Percentiles rank a stretch among this genome's conserved stretches.
Evolutionary conservation across 2,888 invertebrate species (phyloP).

Genomic region (Galeruca laticollis): DNA sequence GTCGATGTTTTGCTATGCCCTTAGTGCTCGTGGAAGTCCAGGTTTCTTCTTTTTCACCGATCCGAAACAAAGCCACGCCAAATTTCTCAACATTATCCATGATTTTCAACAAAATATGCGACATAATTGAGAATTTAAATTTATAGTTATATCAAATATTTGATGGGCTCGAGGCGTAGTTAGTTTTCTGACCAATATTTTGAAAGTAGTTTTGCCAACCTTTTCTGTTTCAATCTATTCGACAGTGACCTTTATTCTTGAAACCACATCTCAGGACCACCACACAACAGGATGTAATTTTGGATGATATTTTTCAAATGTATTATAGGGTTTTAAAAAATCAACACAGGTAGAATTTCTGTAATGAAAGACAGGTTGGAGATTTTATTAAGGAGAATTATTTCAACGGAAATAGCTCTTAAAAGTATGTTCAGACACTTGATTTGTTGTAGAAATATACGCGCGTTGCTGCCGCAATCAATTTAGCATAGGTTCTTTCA

Average conservation of each 20-base stretch:
- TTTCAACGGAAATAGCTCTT: slow-evolving; percentile 39
- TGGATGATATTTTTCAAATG: neutral
- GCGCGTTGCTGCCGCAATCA: slow-evolving; percentile 23
- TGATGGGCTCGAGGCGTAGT: too few relatives aligned
- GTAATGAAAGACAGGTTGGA: slow-evolving; percentile 1
- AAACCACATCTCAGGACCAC: neutral
- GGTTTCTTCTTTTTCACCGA: too few relatives aligned
- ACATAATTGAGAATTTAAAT: too few relatives aligned
- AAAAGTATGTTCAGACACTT: slow-evolving; percentile 46
- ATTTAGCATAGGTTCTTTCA: slow-evolving; percentile 51
- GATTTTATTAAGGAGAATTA: slow-evolving; percentile 17
- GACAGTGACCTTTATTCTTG: neutral
- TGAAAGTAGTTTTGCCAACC: too few relatives aligned
- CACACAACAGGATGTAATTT: neutral
- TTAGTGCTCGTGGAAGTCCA: too few relatives aligned
- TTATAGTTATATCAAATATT: too few relatives aligned
- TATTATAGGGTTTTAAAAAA: slow-evolving; percentile 1
- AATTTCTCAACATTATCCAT: too few relatives aligned
- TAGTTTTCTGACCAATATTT: too few relatives aligned
- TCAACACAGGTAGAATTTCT: slow-evolving; percentile 8
- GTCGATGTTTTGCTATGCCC: too few relatives aligned
- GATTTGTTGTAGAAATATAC: slow-evolving; percentile 38
- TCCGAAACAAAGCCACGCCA: too few relatives aligned
- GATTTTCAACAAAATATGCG: too few relatives aligned
- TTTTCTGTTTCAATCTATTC: too few relatives aligned